These are phyloP conservation scores for Myotis yumanensis DNA, from an alignment of 2,113 vertebrate species.

Conservation along the genomic window DNA sequence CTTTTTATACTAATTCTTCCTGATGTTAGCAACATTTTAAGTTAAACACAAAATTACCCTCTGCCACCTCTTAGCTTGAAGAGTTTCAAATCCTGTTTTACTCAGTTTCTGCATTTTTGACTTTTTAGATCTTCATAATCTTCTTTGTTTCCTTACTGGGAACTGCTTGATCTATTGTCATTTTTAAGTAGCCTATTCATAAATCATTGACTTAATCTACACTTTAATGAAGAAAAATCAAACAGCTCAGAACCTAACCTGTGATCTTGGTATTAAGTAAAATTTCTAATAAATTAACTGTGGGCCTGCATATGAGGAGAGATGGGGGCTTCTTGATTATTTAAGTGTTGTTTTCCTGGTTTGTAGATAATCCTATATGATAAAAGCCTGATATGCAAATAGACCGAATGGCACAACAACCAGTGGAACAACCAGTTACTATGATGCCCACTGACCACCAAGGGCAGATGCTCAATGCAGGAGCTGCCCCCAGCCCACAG, in stretches of 20 bases:
- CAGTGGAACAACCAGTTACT: no score
- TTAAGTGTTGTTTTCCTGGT: background rate
- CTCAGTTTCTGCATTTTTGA: slow-evolving; percentile 57
- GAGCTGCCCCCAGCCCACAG: no score
- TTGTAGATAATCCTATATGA: background rate
- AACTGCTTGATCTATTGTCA: slow-evolving; percentile 16
- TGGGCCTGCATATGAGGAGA: background rate
- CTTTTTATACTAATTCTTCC: slow-evolving; percentile 63
- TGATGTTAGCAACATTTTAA: slow-evolving; percentile 58
- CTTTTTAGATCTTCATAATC: slow-evolving; percentile 30
- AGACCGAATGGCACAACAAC: no score
- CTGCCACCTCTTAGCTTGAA: slow-evolving; percentile 38
- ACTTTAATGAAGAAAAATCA: background rate
- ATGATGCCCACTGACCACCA: no score
- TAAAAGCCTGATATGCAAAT: no score
- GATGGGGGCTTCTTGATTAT: background rate
- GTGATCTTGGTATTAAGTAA: background rate
- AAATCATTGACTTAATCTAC: slow-evolving; percentile 52
- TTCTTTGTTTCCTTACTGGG: background rate
- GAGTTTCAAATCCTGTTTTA: background rate
- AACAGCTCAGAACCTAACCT: background rate
- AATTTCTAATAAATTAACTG: slow-evolving; percentile 31
- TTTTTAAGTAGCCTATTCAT: slow-evolving; percentile 51
- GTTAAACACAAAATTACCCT: slow-evolving; percentile 57
- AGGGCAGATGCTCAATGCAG: no score